phyloP scores from a whole-genome alignment of 2,888 invertebrate genomes.

The Exocentrus adspersus region DNA sequence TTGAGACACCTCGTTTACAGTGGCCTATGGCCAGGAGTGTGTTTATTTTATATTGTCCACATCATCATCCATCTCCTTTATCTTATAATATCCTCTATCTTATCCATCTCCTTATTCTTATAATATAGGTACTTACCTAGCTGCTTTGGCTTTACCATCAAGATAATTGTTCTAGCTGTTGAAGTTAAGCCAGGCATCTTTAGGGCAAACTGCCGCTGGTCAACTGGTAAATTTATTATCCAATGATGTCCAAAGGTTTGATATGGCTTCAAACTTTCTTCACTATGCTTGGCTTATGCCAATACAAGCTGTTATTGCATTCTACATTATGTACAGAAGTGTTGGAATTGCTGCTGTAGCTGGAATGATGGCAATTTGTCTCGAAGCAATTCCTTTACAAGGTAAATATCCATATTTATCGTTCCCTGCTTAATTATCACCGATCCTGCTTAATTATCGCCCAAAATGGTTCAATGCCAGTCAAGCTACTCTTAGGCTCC shows the following conservation, averaged over 20 bases:
- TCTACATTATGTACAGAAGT: constrained; percentile 68
- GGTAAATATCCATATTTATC: constrained; percentile 56
- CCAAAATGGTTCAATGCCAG: no score
- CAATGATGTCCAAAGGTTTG: constrained; percentile 86
- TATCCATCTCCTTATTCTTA: no score
- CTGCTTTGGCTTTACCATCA: no score
- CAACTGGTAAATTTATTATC: constrained; percentile 87
- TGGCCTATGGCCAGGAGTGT: no score
- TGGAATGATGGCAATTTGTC: constrained; percentile 69
- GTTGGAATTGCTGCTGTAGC: constrained; percentile 69
- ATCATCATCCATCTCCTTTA: no score
- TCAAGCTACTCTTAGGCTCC: no score
- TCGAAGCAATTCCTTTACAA: constrained; percentile 67
- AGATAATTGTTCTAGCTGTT: constrained; percentile 67
- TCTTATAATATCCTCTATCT: no score
- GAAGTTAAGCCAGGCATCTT: constrained; percentile 72
- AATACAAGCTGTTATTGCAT: constrained; percentile 74
- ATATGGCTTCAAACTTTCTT: constrained; percentile 74
- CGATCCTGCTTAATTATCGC: constrained; percentile 1
- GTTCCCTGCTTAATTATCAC: not conserved
- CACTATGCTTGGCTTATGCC: constrained; percentile 87
- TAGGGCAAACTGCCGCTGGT: constrained; percentile 85
- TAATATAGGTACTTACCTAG: no score
- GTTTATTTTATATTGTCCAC: no score
- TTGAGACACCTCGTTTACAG: no score